Conservation (phyloP, 1,140 invertebrate species). For the Tetramorium alpestre region DNA sequence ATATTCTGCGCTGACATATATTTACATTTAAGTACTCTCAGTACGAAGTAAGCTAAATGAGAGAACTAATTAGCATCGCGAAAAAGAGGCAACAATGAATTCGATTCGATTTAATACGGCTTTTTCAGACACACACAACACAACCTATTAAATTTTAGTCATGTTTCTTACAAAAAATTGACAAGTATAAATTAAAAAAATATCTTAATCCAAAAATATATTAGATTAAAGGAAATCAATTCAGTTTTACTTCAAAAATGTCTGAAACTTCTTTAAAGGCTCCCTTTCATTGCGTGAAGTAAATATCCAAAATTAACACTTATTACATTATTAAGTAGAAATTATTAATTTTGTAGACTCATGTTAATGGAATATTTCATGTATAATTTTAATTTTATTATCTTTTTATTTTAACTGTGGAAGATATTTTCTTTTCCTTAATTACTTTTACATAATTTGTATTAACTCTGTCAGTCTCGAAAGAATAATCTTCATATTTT, state of each 20-base stretch:
- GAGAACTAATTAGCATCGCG: too few species aligned
- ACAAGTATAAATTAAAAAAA: conserved; percentile 8
- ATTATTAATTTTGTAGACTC: background rate
- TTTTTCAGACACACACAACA: background rate
- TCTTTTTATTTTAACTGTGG: background rate
- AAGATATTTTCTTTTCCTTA: background rate
- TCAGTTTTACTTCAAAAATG: conserved; percentile 1
- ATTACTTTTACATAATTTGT: background rate
- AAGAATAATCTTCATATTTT: background rate
- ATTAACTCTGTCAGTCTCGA: background rate
- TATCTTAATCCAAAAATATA: background rate
- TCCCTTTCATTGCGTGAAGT: conserved; percentile 29
- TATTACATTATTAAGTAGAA: background rate
- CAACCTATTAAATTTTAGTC: background rate
- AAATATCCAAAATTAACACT: background rate
- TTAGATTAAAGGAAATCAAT: background rate
- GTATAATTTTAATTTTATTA: background rate
- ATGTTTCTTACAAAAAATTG: background rate
- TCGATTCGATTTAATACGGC: too few species aligned
- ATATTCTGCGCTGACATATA: too few species aligned
- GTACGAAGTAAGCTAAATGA: too few species aligned
- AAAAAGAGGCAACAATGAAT: too few species aligned
- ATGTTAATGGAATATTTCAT: background rate
- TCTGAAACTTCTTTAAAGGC: conserved; percentile 26
- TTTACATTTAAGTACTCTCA: too few species aligned